Conservation (phyloP, 2,797 vertebrate species). For the Poeciliopsis infans region DNA sequence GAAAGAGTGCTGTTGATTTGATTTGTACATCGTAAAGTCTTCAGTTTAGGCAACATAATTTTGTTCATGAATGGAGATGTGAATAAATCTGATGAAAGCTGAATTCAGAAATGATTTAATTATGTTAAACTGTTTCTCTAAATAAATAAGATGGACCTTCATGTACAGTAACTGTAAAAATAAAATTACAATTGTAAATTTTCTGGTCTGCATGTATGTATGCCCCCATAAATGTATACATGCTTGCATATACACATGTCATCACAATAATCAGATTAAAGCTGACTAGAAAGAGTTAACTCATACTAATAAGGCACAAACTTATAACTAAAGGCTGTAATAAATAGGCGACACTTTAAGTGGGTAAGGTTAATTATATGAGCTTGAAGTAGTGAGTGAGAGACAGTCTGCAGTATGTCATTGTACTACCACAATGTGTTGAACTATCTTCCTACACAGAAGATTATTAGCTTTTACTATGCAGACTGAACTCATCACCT, state of each 20-base stretch:
- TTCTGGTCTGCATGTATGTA: background rate
- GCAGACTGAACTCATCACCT: conserved; percentile 49
- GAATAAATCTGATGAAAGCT: background rate
- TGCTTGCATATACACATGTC: background rate
- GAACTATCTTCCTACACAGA: conserved; percentile 25
- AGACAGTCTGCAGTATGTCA: background rate
- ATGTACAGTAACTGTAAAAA: background rate
- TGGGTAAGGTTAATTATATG: background rate
- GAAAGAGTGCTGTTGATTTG: background rate
- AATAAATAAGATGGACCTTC: background rate
- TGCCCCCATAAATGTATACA: background rate
- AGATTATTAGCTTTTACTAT: conserved; percentile 55
- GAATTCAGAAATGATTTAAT: background rate
- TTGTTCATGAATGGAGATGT: background rate
- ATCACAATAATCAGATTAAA: background rate
- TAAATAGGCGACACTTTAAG: background rate
- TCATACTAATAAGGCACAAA: background rate
- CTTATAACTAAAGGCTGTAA: background rate
- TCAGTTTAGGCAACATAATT: background rate
- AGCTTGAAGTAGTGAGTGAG: background rate
- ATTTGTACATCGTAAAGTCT: background rate
- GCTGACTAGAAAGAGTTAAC: background rate
- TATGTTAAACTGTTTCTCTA: background rate
- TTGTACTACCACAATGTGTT: conserved; percentile 10
- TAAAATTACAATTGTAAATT: background rate